These are phyloP conservation scores for Solen grandis DNA, from an alignment of 1,140 invertebrate genomes.

Conservation along the genomic window DNA sequence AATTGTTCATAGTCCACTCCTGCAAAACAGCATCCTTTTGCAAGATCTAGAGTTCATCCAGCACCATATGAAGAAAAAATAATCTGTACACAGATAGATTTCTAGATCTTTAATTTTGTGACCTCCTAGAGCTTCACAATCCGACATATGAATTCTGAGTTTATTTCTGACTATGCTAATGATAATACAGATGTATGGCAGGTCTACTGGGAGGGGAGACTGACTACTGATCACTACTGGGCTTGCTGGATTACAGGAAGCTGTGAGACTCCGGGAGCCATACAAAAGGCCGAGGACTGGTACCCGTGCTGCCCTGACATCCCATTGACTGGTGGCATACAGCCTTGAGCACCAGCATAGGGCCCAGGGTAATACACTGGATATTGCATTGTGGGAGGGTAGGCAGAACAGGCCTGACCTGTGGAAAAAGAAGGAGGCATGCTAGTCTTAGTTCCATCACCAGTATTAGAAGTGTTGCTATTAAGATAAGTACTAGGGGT, in stretches of 20 bases:
- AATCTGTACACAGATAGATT: too few species aligned
- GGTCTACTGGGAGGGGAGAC: too few species aligned
- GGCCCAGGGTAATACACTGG: background rate
- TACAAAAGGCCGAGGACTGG: background rate
- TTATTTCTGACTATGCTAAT: too few species aligned
- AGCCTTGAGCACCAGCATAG: background rate
- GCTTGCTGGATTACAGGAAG: background rate
- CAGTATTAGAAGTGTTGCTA: conserved; percentile 15
- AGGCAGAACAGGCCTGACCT: conserved; percentile 30
- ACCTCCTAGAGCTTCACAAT: too few species aligned
- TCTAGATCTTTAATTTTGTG: too few species aligned
- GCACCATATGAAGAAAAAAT: too few species aligned
- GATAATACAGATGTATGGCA: too few species aligned
- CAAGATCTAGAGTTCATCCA: too few species aligned
- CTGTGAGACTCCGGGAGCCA: background rate
- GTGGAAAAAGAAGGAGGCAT: conserved; percentile 53
- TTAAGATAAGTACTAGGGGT: conserved; percentile 32
- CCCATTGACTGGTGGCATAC: background rate
- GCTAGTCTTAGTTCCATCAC: conserved; percentile 45
- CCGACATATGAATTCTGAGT: too few species aligned
- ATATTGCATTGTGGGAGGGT: conserved; percentile 9
- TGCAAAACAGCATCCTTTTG: too few species aligned
- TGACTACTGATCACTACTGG: background rate
- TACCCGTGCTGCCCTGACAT: background rate
- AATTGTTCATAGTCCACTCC: too few species aligned